phyloP scores from a whole-genome alignment of 2,113 vertebrate genomes.

The Xenopus borealis region DNA sequence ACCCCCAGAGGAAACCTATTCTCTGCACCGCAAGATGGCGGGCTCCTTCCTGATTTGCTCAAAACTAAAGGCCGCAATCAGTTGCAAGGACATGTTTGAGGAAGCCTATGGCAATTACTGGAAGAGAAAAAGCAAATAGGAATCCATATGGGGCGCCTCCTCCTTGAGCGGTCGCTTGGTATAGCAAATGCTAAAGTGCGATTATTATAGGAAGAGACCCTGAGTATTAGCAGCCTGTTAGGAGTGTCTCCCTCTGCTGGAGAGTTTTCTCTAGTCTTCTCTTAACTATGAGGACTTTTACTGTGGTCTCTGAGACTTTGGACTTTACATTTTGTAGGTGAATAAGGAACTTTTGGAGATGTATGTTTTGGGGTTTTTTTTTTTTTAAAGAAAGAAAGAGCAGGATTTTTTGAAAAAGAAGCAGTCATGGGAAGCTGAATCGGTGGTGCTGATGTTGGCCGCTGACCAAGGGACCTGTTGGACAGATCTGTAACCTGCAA shows the following conservation, averaged over 20 bases:
- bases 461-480: constrained; percentile 12
- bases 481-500: constrained; percentile 43
- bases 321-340: neutral
- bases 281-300: neutral
- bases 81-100: constrained; percentile 87
- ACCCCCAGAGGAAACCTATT: constrained; percentile 94
- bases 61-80: constrained; percentile 81
- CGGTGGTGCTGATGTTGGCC: neutral
- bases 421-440: neutral
- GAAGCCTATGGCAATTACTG: constrained; percentile 79
- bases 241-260: constrained; percentile 47
- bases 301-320: neutral
- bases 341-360: neutral
- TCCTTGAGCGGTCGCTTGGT: constrained; percentile 9
- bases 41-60: constrained; percentile 98
- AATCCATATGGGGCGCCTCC: constrained; percentile 24
- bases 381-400: too few species aligned
- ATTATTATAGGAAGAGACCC: constrained; percentile 26
- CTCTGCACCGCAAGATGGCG: constrained; percentile 95
- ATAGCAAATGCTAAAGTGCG: constrained; percentile 46
- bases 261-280: neutral
- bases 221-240: neutral
- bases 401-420: neutral
- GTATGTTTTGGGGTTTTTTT: neutral
- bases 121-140: constrained; percentile 56